Evolutionary conservation across 2,888 invertebrate species (phyloP).

Genomic region (Elegia similella): DNA sequence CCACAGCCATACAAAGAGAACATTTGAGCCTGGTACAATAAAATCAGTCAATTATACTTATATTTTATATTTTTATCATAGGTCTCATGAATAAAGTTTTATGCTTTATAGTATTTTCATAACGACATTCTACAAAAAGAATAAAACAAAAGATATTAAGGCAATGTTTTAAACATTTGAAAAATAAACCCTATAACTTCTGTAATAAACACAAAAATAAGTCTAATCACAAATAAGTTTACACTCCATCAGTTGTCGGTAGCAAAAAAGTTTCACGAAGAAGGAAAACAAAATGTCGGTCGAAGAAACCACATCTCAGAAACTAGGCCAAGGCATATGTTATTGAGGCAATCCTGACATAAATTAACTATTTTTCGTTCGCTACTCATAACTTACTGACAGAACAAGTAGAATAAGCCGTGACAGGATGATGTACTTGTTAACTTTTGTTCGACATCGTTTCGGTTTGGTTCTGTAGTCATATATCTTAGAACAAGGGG

Average conservation of each 20-base stretch:
- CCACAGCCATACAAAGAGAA: no score
- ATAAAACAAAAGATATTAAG: no score
- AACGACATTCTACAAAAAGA: no score
- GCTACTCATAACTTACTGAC: constrained; percentile 2
- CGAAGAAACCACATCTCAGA: not conserved
- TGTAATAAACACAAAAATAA: not conserved
- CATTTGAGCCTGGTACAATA: no score
- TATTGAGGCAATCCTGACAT: constrained; percentile 12
- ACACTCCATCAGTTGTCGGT: not conserved
- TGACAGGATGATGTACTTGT: constrained; percentile 9
- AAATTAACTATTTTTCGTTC: constrained; percentile 1
- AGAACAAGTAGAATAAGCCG: not conserved
- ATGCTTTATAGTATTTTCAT: no score
- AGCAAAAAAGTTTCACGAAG: not conserved
- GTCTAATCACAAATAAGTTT: not conserved
- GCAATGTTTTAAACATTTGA: no score
- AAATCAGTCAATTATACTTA: no score
- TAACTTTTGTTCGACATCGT: not conserved
- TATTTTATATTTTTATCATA: no score
- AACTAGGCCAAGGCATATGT: constrained; percentile 14
- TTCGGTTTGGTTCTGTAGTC: not conserved
- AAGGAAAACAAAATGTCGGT: not conserved
- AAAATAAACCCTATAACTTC: no score
- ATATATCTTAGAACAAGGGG: no score
- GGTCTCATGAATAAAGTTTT: no score